Base-by-base conservation (phyloP, 1,140 invertebrate species). In the Meloidogyne hapla region DNA sequence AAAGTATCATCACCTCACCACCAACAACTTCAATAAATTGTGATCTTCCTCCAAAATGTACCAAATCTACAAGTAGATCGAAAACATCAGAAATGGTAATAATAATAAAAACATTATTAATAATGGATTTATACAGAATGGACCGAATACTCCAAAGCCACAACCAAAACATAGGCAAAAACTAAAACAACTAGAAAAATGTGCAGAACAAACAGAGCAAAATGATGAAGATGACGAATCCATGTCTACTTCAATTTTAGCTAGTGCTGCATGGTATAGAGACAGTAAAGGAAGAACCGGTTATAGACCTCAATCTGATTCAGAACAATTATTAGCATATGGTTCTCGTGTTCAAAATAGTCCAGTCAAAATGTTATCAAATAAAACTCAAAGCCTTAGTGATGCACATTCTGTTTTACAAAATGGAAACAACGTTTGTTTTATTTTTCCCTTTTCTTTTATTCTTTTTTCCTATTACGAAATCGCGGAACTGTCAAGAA, bases 201-300 rank as follows among this genome's bases (percentile, higher is more conserved):
- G 1, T 18, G 0, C 12, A 56, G n/a, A 18, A n/a, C n/a, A 56
- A 56, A 4, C 48, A 56, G n/a, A 5, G n/a, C n/a, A 6, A 56
- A n/a, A 56, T 6, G 18, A n/a, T n/a, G 18, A 56, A 5, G 18
- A 56, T n/a, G 48, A 56, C 2, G 67, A 75, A n/a, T 75, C 78
- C 23, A 85, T 84, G 83, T 72, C 73, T 28, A 77, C 66, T 8
- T 85, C 84, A 45, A 76, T 84, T 66, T 65, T 84, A 42, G 62
- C 65, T 9, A 84, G 77, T 72, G 73, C 84, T 18, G 81, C 83
- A 23, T 84, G 83, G 83, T 84, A 84, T 70, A 63, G 83, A 75
- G 83, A 84, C 73, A 74, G 79, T 45, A 83, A 85, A 13, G 83
- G 83, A 33, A 64, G 81, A 40, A 84, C 83, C 13, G 83, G 83